Evolutionary conservation across 37 sponge, comb jelly and placozoan species (phyloP).

Genomic region (Haliclona indistincta): DNA sequence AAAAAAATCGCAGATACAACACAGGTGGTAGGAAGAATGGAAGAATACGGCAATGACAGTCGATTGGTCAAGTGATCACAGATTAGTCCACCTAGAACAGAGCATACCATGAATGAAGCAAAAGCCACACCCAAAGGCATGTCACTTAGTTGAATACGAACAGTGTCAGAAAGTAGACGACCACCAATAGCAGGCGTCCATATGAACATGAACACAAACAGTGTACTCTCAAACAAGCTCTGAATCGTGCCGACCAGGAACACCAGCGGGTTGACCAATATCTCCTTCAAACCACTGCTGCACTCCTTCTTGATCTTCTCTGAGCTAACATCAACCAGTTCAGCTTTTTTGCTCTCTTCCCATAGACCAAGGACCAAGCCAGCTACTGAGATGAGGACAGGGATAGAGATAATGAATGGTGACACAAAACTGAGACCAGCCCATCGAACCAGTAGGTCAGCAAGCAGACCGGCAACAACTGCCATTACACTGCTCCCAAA

Average conservation of each 20-base stretch:
- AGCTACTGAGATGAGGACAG: conserved; percentile 40
- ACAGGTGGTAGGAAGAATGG: conserved; percentile 22
- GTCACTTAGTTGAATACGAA: conserved; percentile 18
- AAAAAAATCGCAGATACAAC: conserved; percentile 15
- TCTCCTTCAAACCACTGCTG: conserved; percentile 44
- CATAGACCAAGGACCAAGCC: conserved; percentile 17
- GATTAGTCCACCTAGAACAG: conserved; percentile 58
- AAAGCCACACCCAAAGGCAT: conserved; percentile 75
- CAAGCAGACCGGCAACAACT: conserved; percentile 65
- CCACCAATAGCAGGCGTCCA: conserved; percentile 80
- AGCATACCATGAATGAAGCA: conserved; percentile 83
- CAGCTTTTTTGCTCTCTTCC: conserved; percentile 61
- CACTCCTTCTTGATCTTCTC: conserved; percentile 21
- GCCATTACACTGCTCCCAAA: conserved; percentile 75
- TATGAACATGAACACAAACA: conserved; percentile 73
- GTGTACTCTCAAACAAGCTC: conserved; percentile 73
- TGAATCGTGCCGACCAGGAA: conserved; percentile 72
- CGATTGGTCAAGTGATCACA: conserved; percentile 58
- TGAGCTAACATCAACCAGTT: not conserved
- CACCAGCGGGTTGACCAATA: conserved; percentile 42
- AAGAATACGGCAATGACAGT: conserved; percentile 25
- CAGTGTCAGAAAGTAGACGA: not conserved
- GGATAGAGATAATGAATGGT: conserved; percentile 62
- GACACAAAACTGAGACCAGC: conserved; percentile 43
- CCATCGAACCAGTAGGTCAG: conserved; percentile 68